Base-by-base conservation (phyloP, 1,140 invertebrate genomes). In the Apocrypta bakeri region DNA sequence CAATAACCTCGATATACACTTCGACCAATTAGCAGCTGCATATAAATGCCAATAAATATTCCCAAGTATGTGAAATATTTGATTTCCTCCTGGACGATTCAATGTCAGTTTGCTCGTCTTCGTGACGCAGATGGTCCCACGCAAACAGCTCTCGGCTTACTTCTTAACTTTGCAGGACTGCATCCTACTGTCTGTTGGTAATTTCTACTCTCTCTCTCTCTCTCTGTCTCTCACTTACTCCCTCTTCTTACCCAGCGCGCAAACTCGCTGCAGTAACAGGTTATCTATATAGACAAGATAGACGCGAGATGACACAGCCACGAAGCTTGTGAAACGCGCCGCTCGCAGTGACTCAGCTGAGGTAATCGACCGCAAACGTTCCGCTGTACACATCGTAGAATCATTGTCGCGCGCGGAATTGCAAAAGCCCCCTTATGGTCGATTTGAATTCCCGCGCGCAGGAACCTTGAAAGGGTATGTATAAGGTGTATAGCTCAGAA, bases 331-430 rank as follows among this genome's bases (percentile, higher is more conserved):
- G 56, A 80, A 79, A 79, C 40, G 25, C 25, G 14, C 14, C 33
- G 24, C 14, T 14, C n/a, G 48, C n/a, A 48, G 33, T 75, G 72
- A 81, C 24, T 81, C 79, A 81, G 12, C 61, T 56, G 72, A 75
- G 79, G 79, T 81, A 81, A 75, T 75, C 73, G 72, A 81, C 79
- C 79, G 72, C 37, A 74, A 74, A 68, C 56, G 14, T 9, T 37
- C 33, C 40, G 29, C 27, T 37, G 68, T 25, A 79, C 37, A 31
- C 63, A 81, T 81, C 79, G 31, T 81, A 40, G 79, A 68, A 81
- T 42, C 61, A 75, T 81, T 75, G 79, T 75, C 79, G 72, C 71
- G 42, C 29, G 71, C 24, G 14, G 17, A 29, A 33, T 81, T 81
- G 61, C 72, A 68, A 81, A 81, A 81, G 24, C 56, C 25, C 33